Evolutionary conservation across 2,888 invertebrate species (phyloP), one percentile per base, ranked within the genome.

Genomic region (Pollenia griseotomentosa): DNA sequence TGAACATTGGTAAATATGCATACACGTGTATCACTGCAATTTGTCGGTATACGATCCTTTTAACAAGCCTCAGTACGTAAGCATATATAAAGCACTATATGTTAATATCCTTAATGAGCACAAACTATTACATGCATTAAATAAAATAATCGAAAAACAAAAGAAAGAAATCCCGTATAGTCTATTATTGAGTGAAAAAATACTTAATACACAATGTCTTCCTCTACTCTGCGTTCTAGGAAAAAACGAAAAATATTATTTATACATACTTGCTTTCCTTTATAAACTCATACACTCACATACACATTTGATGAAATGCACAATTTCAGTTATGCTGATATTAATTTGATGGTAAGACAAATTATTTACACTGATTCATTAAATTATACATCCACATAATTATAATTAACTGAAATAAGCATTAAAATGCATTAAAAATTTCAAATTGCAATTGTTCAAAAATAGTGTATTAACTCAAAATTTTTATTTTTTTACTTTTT

Each of bases 21-120:
- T 57, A 12, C 6, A 12, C 7, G 12, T 42, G 66, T 48, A 23
- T 16, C 11, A 33, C 33, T 33, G 33, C 4, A 33, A 6, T 33
- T 44, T 44, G 14, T 3, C 5, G 40, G 42, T 71, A n/a, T n/a
- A 12, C 33, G 14, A 12, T 3, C 8, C 44, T 59, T 74, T 33
- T 12, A 23, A 16, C 4, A 2, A 6, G 46, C 11, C 1, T 42
- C 14, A 48, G 10, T 57, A 19, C 48, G 46, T 19, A 53, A 53
- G 19, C 59, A 80, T 23, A 3, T 63, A 23, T 46, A 65, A 33
- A 68, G 46, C 40, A 40, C n/a, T 12, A n/a, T 2, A 68, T 16
- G 57, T 68, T 23, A 23, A 51, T 70, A 9, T 53, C 46, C 63
- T 71, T 80, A 80, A 80, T 80, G 55, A 73, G 40, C 19, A 73